A percentile compares a stretch with the other conserved stretches of the same genome.
phyloP scores from a whole-genome alignment of 2,888 invertebrate genomes.

The Galeruca laticollis region DNA sequence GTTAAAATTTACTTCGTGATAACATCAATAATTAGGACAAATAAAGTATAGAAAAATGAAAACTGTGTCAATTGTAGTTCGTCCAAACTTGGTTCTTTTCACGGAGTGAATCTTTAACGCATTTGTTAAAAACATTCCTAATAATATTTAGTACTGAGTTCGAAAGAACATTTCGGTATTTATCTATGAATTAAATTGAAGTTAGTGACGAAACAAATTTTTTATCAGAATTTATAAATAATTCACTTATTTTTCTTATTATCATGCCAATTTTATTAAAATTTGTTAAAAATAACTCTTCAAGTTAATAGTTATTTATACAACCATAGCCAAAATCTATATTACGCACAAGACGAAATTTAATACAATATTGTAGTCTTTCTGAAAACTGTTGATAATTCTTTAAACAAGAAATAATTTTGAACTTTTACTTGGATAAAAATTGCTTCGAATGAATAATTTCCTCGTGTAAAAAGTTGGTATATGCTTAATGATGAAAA shows the following conservation, averaged over 20 bases:
- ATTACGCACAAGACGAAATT: no score
- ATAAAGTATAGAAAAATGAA: conserved; percentile 4
- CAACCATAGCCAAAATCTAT: no score
- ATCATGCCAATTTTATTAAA: no score
- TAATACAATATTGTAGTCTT: no score
- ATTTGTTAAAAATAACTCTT: no score
- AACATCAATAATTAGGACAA: not conserved
- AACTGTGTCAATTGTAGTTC: conserved; percentile 2
- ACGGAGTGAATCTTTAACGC: conserved; percentile 1
- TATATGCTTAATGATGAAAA: not conserved
- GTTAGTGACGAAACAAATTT: not conserved
- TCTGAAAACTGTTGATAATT: no score
- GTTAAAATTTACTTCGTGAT: conserved; percentile 5
- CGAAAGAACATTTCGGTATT: not conserved
- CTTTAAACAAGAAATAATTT: no score
- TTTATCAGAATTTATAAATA: not conserved
- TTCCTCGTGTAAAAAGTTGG: not conserved
- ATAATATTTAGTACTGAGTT: not conserved
- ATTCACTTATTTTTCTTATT: not conserved
- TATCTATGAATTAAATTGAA: not conserved
- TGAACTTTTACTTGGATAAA: no score
- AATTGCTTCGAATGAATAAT: no score
- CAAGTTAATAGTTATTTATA: no score
- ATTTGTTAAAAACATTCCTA: conserved; percentile 10
- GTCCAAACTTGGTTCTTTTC: not conserved